Conservation (phyloP, 2,888 invertebrate species). For the Spisula solida region DNA sequence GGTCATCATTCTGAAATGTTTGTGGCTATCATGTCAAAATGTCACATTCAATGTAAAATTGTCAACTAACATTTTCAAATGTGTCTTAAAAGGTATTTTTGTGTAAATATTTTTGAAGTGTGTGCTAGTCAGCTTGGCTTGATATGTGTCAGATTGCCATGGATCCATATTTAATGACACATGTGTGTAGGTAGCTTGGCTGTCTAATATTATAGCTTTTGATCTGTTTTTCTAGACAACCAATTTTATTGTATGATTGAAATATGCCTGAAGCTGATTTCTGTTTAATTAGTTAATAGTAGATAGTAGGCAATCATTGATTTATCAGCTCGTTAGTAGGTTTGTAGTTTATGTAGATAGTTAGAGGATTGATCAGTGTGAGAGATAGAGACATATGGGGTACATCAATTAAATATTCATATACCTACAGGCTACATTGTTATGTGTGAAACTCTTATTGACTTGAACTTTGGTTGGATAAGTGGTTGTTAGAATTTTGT, state of each 20-base stretch:
- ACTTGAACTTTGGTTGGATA: not conserved
- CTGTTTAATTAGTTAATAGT: not conserved
- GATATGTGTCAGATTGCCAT: not conserved
- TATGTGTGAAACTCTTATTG: not conserved
- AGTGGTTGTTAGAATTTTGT: no score
- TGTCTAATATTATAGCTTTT: not conserved
- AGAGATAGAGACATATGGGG: not conserved
- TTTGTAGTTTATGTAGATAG: not conserved
- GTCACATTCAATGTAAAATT: not conserved
- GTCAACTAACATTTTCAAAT: not conserved
- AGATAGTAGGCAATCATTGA: not conserved
- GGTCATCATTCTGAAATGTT: no score
- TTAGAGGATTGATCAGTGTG: not conserved
- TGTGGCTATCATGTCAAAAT: not conserved
- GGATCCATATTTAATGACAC: not conserved
- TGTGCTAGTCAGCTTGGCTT: not conserved
- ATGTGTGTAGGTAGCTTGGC: not conserved
- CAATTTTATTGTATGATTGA: not conserved
- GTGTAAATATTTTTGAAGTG: not conserved
- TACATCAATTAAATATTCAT: not conserved
- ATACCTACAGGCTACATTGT: not conserved
- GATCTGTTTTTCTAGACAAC: not conserved
- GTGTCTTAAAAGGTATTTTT: conserved; percentile 7
- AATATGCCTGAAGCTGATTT: not conserved
- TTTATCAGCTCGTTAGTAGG: not conserved